Base-by-base conservation (phyloP, 2,888 invertebrate species). In the Stenichneumon culpator region DNA sequence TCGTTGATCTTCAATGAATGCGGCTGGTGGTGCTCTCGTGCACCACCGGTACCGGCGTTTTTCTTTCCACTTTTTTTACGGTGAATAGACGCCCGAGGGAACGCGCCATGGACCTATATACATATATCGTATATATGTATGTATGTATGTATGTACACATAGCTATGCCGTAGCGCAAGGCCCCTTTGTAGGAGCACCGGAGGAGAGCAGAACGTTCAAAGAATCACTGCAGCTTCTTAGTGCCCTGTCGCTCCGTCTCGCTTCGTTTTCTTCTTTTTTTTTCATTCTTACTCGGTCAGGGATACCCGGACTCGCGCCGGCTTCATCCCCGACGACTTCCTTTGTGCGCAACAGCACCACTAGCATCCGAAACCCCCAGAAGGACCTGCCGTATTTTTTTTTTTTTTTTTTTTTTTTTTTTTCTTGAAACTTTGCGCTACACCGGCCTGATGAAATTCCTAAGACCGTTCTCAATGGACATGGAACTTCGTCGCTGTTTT, bases 341-440 rank as follows among this genome's bases (percentile, higher is more conserved):
- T 84, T 84, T 84, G 81, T 79, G 70, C 32, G 52, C 63, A 28
- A 69, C 70, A 75, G 63, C 77, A 67, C 57, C 47, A 57, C 52
- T 77, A 78, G 72, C 77, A 60, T 80, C 77, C 52, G 54, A 54
- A 63, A 22, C 11, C 69, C 39, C 54, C 57, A 50, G 47, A 88
- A 90, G 90, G 89, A 93, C 91, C 91, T 91, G 91, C 90, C 88
- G 89, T 90, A 90, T 92, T 93, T 92, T 92, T 90, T 87, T 88
- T 86, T 72, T 57, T 25, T 54, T 68, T 67, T 36, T 36, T 78
- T 79, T 72, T 65, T 52, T 67, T 36, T 36, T 78, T 52, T 70
- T 65, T 52, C 44, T 65, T 83, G 39, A 72, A 67, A 85, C 69
- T 68, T 77, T 79, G 78, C 80, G 82, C 77, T 68, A 77, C 84